Percentiles rank a stretch among this genome's conserved stretches.
phyloP scores from a whole-genome alignment of 1,140 invertebrate species.

The Drosophila pruinosa region DNA sequence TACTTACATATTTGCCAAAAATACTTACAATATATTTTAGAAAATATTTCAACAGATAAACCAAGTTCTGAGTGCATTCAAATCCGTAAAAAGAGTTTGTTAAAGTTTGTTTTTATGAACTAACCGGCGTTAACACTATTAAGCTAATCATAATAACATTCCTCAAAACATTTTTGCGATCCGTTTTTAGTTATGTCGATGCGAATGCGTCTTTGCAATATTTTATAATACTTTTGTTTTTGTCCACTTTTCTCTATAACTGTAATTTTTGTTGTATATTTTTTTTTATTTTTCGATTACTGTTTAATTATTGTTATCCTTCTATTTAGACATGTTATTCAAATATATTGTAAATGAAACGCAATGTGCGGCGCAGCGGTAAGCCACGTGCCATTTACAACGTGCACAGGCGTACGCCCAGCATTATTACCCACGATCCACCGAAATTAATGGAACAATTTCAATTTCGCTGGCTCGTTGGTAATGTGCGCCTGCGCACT shows the following conservation, averaged over 20 bases:
- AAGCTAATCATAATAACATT: slow-evolving; percentile 50
- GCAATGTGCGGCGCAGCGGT: slow-evolving; percentile 31
- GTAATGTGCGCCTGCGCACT: slow-evolving; percentile 38
- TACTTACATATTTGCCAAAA: slow-evolving; percentile 62
- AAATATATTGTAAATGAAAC: slow-evolving; percentile 28
- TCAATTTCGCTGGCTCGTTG: slow-evolving; percentile 63
- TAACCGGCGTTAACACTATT: slow-evolving; percentile 37
- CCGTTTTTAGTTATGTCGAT: slow-evolving; percentile 30
- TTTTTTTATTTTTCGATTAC: slow-evolving; percentile 12
- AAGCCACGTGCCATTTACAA: slow-evolving; percentile 46
- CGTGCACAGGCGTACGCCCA: slow-evolving; percentile 42
- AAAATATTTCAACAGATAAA: slow-evolving; percentile 55
- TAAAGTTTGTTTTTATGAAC: slow-evolving; percentile 70
- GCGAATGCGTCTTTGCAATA: slow-evolving; percentile 26
- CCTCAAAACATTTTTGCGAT: slow-evolving; percentile 37
- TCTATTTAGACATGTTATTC: slow-evolving; percentile 43
- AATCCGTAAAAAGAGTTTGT: slow-evolving; percentile 72
- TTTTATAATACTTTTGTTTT: slow-evolving; percentile 33
- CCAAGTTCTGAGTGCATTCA: slow-evolving; percentile 57
- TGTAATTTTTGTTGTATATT: slow-evolving; percentile 61
- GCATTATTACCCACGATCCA: slow-evolving; percentile 64
- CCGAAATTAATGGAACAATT: slow-evolving; percentile 57
- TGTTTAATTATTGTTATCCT: slow-evolving; percentile 55
- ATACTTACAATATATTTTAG: slow-evolving; percentile 71
- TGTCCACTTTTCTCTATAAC: slow-evolving; percentile 37